Evolutionary conservation across 2,888 invertebrate genomes (phyloP).

Genomic region (Erannis defoliaria): DNA sequence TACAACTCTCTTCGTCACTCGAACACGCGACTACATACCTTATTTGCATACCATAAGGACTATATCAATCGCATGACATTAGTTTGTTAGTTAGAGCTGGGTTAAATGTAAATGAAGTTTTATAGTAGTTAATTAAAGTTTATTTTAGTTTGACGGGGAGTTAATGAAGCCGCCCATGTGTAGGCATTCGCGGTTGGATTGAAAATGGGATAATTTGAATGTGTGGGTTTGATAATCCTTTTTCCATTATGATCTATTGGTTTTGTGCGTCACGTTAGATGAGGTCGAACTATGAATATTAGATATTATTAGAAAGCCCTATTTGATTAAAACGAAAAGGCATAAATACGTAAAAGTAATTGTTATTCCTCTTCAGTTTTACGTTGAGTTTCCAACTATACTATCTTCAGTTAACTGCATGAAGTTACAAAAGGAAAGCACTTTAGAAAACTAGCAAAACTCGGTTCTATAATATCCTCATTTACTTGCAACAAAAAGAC

Average conservation of each 20-base stretch:
- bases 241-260: not conserved
- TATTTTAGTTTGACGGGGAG: conserved; percentile 25
- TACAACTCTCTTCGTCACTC: not conserved
- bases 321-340: no score
- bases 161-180: conserved; percentile 12
- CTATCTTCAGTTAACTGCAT: no score
- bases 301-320: no score
- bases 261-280: no score
- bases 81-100: not conserved
- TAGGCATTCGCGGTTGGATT: conserved; percentile 12
- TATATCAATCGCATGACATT: not conserved
- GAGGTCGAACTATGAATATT: no score
- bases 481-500: no score
- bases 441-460: no score
- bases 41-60: not conserved
- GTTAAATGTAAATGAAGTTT: conserved; percentile 23
- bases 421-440: no score
- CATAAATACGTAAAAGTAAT: no score
- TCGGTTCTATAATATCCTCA: no score
- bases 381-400: no score
- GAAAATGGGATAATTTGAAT: conserved; percentile 18
- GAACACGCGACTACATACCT: conserved; percentile 6
- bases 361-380: no score
- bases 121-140: conserved; percentile 22
- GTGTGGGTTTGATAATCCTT: conserved; percentile 14